phyloP scores from a whole-genome alignment of 2,113 vertebrate species.

The Oreamnos americanus region DNA sequence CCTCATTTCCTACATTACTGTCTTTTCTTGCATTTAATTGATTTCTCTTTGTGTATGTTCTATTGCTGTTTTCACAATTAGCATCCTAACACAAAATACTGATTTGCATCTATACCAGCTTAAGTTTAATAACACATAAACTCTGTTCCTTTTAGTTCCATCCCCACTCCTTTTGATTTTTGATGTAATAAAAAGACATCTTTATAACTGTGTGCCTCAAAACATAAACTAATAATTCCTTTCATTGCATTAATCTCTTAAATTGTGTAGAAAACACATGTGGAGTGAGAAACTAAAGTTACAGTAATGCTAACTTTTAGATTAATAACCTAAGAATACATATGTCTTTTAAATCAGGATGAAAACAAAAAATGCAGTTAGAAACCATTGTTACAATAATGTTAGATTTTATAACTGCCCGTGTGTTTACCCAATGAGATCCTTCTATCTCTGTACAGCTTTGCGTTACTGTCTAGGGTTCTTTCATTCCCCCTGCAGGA shows the following conservation, averaged over 20 bases:
- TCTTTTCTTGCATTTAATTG: neutral
- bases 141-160: neutral
- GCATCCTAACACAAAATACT: neutral
- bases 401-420: neutral
- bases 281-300: neutral
- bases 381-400: neutral
- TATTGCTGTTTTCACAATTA: neutral
- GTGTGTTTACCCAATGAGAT: neutral
- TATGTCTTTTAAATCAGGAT: neutral
- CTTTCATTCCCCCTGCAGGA: neutral
- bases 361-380: neutral
- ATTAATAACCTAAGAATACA: neutral
- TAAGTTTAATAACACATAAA: neutral
- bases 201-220: neutral
- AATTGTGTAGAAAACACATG: neutral
- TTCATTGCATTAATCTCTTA: neutral
- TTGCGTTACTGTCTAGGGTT: neutral
- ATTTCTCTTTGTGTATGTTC: neutral
- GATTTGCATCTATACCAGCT: neutral
- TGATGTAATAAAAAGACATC: neutral
- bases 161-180: neutral
- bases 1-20: neutral
- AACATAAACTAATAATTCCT: neutral
- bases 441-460: neutral
- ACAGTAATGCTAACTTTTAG: neutral